Base-by-base conservation (phyloP, 2,888 invertebrate genomes). In the Sminthurides aquaticus region DNA sequence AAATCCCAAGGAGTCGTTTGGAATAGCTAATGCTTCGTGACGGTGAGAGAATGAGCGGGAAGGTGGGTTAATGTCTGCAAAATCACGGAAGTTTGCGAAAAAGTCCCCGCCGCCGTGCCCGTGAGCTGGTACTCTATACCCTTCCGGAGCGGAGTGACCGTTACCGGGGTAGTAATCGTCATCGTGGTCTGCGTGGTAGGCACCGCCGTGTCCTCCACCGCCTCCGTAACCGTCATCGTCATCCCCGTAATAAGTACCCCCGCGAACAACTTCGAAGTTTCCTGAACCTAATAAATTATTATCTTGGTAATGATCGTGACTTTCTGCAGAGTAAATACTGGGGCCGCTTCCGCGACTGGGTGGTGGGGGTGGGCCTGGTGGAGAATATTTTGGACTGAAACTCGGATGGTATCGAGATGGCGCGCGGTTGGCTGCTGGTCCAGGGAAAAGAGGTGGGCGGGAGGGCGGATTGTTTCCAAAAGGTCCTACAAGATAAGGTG, bases 31-130 rank as follows among this genome's bases (percentile, higher is more conserved):
- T 2, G 71, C 69, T 67, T 72, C 72, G 52, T 70, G 69, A 49
- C 69, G 67, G 66, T 72, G 72, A 24, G 74, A 91, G 3, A 89
- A 89, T 1, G 86, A 83, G 76, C 89, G 89, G 0, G 88, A 84
- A 0, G 90, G 90, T 2, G 89, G 86, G 69, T 91, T 91, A 62
- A 92, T 91, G 75, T 92, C 92, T 0, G 92, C 91, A 76, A 92
- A 92, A 77, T 92, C 92, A 75, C 90, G 84, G 80, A 92, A 92
- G 77, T 91, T 90, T 2, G 90, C 90, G 76, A 92, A 91, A 76
- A 91, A 91, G 75, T 91, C 90, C 65, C 87, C 79, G 2, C 78
- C 78, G 22, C 58, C 58, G 11, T 29, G 29, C n/a, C 66, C 63
- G 29, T 64, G 64, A 2, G 69, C 68, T 0, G 78, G 86, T 27